Evolutionary conservation across 2,797 vertebrate genomes (phyloP), one percentile per base, ranked within the genome.

Genomic region (Platyrinchus mystaceus): DNA sequence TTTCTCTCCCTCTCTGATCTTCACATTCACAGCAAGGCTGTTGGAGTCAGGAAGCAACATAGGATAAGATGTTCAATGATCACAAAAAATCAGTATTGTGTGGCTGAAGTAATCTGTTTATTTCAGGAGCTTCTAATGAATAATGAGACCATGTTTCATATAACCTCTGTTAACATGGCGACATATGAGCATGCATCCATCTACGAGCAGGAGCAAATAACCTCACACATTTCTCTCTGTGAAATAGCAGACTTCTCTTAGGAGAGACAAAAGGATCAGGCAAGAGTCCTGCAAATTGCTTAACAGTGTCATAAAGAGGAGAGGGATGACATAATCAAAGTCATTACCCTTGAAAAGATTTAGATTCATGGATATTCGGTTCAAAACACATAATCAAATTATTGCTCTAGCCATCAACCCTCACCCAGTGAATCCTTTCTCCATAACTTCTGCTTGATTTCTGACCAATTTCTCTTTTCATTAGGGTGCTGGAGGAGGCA

Each of bases 121-220:
- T 92, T 91, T 47, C 87, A 84, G 62, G 76, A 85, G 53, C 36
- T 89, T 66, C 63, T 86, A 66, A 69, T 10, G n/a, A 79, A 36
- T 78, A 55, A 63, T 30, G 37, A 81, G 62, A 49, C 15, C 26
- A 23, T 47, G 62, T 84, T 93, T 89, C 62, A 36, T 62, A 8
- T 19, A 82, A 92, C 26, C 89, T 66, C 70, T 75, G 84, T 81
- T 97, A 93, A 81, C 82, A 88, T 86, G 92, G 84, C 82, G 83
- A 91, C 87, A 80, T 49, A 67, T 9, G 62, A 94, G 46, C 34
- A 20, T 26, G 68, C 46, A 88, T 86, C 55, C 14, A 1, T 81
- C 87, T 41, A 36, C 3, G 26, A 66, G 79, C 63, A 18, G 2
- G 1, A 56, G 39, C 55, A 78, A 89, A 91, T 81, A 89, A 68